Evolutionary conservation across 2,113 vertebrate species (phyloP), one percentile per base, ranked within the genome.

Genomic region (Amphiprion ocellaris): DNA sequence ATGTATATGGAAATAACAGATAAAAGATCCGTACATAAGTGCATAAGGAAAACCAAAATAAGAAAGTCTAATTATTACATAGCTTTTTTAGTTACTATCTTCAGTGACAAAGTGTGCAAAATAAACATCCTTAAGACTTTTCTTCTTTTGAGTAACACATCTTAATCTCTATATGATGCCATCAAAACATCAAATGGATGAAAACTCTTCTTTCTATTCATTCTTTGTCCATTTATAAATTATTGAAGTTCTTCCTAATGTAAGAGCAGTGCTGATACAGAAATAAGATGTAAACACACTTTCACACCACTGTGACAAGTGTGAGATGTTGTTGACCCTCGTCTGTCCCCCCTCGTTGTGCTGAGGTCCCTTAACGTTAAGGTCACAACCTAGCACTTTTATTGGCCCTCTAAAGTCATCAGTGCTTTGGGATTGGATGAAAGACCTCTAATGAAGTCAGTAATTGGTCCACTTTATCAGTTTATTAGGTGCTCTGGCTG

Each of bases 401-500:
- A 94, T 93, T 92, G 91, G 90, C 84, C 90, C 91, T 85, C 89
- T 92, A 89, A 91, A 92, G 79, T 90, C 90, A 93, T 94, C 91
- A 93, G 86, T 74, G 85, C 80, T 81, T 74, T 77, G 85, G 87
- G 88, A 89, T 90, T 83, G 89, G 87, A 87, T 85, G 88, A 92
- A 87, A 91, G 82, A 23, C 79, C 17, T 59, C 92, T 94, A 94
- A 95, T 93, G 90, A 92, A 94, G 91, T 93, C 90, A 84, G 88
- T 94, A 93, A 94, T 94, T 93, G 91, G 89, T 90, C 82, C 85
- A 84, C 70, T 86, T 90, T 64, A 92, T 94, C 85, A 76, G 89
- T 93, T 93, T 92, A 94, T 91, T 89, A 90, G 92, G 23, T 81
- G 71, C 58, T 81, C 75, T 75, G 86, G 85, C 75, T 86, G 85